Conservation (phyloP, 2,888 invertebrate genomes). For the Clistopyga incitator region DNA sequence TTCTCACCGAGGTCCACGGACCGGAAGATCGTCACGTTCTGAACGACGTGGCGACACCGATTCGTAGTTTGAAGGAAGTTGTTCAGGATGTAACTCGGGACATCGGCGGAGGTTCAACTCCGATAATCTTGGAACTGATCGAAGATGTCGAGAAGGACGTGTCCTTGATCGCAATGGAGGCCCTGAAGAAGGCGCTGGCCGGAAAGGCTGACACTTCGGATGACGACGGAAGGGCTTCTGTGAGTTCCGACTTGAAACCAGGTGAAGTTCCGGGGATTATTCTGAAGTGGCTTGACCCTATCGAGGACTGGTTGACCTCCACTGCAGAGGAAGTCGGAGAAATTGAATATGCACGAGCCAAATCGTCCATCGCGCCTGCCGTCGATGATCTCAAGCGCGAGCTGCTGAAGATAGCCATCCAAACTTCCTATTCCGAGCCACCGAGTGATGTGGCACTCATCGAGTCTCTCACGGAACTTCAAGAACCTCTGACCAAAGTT, state of each 20-base stretch:
- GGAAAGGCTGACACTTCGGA: conserved; percentile 55
- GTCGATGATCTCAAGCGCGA: conserved; percentile 73
- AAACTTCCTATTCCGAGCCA: conserved; percentile 76
- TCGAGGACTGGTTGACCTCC: conserved; percentile 74
- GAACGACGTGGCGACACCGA: conserved; percentile 74
- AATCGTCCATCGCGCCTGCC: conserved; percentile 68
- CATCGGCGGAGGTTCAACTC: conserved; percentile 65
- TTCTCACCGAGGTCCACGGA: conserved; percentile 75
- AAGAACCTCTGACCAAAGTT: conserved; percentile 72
- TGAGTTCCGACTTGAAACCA: conserved; percentile 59
- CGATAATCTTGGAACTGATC: conserved; percentile 74
- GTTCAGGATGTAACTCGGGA: conserved; percentile 71
- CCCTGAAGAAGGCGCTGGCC: conserved; percentile 69
- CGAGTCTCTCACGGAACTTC: conserved; percentile 73
- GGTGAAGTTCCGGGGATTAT: conserved; percentile 67
- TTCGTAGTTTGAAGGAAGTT: conserved; percentile 73
- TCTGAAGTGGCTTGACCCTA: conserved; percentile 71
- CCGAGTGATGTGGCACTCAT: conserved; percentile 75
- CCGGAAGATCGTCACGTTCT: conserved; percentile 74
- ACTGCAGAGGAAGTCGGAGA: conserved; percentile 70
- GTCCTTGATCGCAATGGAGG: conserved; percentile 73
- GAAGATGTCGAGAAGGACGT: conserved; percentile 78
- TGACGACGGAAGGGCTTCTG: conserved; percentile 46
- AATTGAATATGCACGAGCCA: conserved; percentile 63
- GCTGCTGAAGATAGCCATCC: conserved; percentile 75